These are phyloP conservation scores for Temnothorax longispinosus DNA, from an alignment of 1,140 invertebrate genomes.

Conservation along the genomic window DNA sequence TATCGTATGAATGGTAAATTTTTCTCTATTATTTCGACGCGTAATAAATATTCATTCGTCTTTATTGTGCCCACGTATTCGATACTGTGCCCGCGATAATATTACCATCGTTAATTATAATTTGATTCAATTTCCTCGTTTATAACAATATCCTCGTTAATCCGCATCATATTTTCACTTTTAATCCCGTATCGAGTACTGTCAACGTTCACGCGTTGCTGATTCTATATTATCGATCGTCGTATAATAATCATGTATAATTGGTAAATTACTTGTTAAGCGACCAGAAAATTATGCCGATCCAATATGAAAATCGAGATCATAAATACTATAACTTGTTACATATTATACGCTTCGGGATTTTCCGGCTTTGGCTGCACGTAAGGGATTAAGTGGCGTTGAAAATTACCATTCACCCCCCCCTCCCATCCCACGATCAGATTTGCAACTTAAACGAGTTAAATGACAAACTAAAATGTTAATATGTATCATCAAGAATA, in stretches of 20 bases:
- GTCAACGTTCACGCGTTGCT: conserved; percentile 57
- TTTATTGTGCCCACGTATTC: conserved; percentile 57
- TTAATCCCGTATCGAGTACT: conserved; percentile 59
- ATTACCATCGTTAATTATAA: conserved; percentile 64
- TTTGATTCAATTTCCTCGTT: conserved; percentile 59
- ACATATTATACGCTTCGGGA: conserved; percentile 50
- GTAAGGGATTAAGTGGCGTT: conserved; percentile 61
- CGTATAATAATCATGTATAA: conserved; percentile 57
- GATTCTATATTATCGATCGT: conserved; percentile 52
- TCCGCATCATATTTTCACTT: conserved; percentile 61
- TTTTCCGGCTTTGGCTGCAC: conserved; percentile 44
- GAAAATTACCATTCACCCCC: conserved; percentile 24
- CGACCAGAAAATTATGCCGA: conserved; percentile 62
- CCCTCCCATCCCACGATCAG: conserved; percentile 14
- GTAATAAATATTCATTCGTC: conserved; percentile 63
- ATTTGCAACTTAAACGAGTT: conserved; percentile 52
- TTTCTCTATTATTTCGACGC: conserved; percentile 60
- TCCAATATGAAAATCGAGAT: conserved; percentile 58
- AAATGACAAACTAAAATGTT: conserved; percentile 53
- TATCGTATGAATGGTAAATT: conserved; percentile 56
- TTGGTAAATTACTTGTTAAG: conserved; percentile 62
- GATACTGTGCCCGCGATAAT: conserved; percentile 51
- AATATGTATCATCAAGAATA: conserved; percentile 21
- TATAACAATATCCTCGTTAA: conserved; percentile 62
- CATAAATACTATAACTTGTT: conserved; percentile 52